phyloP scores from a whole-genome alignment of 2,113 vertebrate genomes.

The Odontophorus gujanensis region DNA sequence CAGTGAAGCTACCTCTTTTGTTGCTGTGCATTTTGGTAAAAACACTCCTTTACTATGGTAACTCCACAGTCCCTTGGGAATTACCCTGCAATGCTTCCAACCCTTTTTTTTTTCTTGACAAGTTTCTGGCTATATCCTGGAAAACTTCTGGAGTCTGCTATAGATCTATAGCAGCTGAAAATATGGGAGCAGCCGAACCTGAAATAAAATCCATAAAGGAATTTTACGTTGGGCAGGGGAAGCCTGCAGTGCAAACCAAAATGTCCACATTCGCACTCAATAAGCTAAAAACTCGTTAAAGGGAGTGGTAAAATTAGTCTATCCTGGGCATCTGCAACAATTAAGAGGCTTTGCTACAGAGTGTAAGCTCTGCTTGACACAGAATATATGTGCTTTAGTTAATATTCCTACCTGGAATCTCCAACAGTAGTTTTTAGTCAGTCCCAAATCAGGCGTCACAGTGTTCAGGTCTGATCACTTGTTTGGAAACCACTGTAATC shows the following conservation, averaged over 20 bases:
- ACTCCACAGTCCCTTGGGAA: not conserved
- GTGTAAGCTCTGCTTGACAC: not conserved
- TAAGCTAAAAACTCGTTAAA: not conserved
- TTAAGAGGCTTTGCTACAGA: not conserved
- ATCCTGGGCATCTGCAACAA: not conserved
- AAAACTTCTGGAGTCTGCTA: not conserved
- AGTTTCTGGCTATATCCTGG: not conserved
- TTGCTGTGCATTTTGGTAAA: conserved; percentile 35
- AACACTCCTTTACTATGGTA: conserved; percentile 41
- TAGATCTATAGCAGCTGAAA: not conserved
- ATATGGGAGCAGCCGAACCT: not conserved
- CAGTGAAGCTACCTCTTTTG: conserved; percentile 4
- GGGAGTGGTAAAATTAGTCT: not conserved
- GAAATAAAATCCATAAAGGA: not conserved
- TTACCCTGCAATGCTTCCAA: not conserved
- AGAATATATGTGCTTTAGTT: not conserved
- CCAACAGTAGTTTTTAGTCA: not conserved
- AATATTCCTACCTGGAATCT: conserved; percentile 9
- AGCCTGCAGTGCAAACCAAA: not conserved
- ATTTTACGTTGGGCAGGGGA: not conserved
- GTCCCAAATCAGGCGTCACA: not conserved
- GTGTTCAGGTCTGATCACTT: not conserved
- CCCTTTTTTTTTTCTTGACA: not conserved
- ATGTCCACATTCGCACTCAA: not conserved
- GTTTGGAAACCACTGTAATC: not conserved